Conservation (phyloP, 2,797 vertebrate genomes). For the Prionace glauca region DNA sequence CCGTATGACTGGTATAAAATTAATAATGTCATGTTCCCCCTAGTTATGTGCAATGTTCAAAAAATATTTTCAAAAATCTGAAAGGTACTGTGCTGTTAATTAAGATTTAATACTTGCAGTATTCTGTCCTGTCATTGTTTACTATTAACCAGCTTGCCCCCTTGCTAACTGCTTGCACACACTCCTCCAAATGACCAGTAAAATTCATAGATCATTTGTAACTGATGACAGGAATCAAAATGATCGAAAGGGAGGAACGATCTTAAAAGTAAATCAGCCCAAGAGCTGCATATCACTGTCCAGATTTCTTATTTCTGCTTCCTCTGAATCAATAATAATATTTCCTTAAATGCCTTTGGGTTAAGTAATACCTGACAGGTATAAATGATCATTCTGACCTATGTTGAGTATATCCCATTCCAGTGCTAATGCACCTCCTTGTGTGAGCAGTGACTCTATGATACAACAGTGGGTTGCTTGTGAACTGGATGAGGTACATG, state of each 20-base stretch:
- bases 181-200: neutral
- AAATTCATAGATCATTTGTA: neutral
- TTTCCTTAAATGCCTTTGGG: neutral
- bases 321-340: neutral
- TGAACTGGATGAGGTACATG: conserved; percentile 8
- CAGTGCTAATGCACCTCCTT: neutral
- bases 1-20: neutral
- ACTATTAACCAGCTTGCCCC: neutral
- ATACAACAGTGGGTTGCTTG: neutral
- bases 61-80: neutral
- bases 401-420: conserved; percentile 16
- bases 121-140: neutral
- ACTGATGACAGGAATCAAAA: neutral
- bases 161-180: neutral
- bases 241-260: neutral
- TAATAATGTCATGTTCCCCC: no score
- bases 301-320: neutral
- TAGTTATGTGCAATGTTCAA: neutral
- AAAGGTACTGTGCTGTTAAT: neutral
- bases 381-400: neutral
- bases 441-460: neutral
- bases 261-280: neutral
- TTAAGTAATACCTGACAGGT: neutral
- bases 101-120: neutral
- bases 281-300: neutral